Evolutionary conservation across 2,888 invertebrate species (phyloP), one percentile per base, ranked within the genome.

Genomic region (Gibbula magus): DNA sequence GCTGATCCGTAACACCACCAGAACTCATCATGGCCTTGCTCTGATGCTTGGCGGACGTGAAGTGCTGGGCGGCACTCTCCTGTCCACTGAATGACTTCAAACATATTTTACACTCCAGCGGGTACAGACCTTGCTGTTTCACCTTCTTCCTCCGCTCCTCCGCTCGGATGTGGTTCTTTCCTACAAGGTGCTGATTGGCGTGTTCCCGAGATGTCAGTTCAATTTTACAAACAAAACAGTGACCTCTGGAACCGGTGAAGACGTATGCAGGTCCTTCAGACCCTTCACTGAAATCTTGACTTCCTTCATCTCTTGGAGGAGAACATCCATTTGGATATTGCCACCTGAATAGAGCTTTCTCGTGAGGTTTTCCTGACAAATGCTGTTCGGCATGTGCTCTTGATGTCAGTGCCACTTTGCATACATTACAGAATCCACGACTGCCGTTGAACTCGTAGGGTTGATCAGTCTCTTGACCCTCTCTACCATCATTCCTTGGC

Each of bases 31-130:
- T 74, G 16, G 76, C 81, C 75, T 82, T 85, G 45, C 82, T 85
- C 73, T 77, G 83, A 77, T 90, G 90, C 61, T 89, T 89, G 16
- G 82, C 86, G 22, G 88, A 88, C 7, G 77, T 75, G 35, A 85
- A 84, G 75, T 90, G 90, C 75, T 89, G 89, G 29, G 77, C 75
- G 25, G 87, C 88, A 80, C 85, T 86, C 22, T 84, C 88, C 51
- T 84, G 86, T 32, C 90, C 90, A 73, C 87, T 81, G 45, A 88
- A 88, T 5, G 79, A 18, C 25, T 86, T 85, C 7, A 83, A 80
- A 80, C 90, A 90, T 35, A 86, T 78, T 7, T 87, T 81, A 82
- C 90, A 90, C 67, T 75, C 83, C 53, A 83, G 78, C 8, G 85
- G 81, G 22, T 77, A 80, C 61, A 39, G 52, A 77, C 32, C 20